Evolutionary conservation across 2,113 vertebrate species (phyloP).

Genomic region (Leiothrix lutea): DNA sequence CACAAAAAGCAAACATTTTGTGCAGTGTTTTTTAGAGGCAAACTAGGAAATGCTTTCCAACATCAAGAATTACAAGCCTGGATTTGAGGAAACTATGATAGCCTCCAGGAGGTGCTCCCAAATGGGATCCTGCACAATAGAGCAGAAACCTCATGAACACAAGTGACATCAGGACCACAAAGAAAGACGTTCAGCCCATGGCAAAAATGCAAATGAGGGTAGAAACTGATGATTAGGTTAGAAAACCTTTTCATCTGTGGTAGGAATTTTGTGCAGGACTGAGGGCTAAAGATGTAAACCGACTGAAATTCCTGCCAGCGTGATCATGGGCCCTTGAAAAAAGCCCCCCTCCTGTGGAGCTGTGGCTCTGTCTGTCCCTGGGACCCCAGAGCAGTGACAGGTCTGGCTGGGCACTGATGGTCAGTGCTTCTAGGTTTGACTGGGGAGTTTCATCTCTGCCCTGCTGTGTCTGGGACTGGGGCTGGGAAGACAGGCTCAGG

Average conservation of each 20-base stretch:
- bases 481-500: not conserved
- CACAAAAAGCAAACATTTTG: not conserved
- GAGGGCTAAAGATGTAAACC: not conserved
- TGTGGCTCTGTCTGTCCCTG: not conserved
- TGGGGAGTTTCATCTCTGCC: not conserved
- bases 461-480: not conserved
- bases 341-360: not conserved
- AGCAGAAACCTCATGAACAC: not conserved
- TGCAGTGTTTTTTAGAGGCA: not conserved
- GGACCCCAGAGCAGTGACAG: not conserved
- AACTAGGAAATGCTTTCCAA: not conserved
- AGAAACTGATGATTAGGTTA: not conserved
- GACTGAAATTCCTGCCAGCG: not conserved
- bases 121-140: not conserved
- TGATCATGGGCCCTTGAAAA: not conserved
- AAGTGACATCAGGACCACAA: not conserved
- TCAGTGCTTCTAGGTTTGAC: not conserved
- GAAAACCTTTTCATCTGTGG: not conserved
- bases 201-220: not conserved
- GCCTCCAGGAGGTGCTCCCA: not conserved
- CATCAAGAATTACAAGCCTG: not conserved
- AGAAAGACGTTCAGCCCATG: not conserved
- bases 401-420: rapidly evolving
- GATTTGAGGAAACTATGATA: not conserved
- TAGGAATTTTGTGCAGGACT: not conserved